A percentile compares a stretch with the other conserved stretches of the same genome.
phyloP scores from a whole-genome alignment of 2,888 invertebrate species.

The Drosophila prolongata region DNA sequence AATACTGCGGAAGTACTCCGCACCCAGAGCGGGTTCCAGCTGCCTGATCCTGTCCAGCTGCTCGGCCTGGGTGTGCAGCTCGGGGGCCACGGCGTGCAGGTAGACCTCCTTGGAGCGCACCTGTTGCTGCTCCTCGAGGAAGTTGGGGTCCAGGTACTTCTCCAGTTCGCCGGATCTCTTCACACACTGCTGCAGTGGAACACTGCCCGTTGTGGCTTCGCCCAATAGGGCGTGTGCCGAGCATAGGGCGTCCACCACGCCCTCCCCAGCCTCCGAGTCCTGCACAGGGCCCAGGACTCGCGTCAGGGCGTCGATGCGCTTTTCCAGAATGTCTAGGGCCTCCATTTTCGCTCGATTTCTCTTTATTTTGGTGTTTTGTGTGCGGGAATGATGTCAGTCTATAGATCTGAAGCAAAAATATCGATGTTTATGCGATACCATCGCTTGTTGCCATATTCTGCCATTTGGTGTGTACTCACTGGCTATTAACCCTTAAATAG shows the following conservation, averaged over 20 bases:
- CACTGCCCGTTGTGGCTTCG: conserved; percentile 86
- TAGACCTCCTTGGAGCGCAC: conserved; percentile 84
- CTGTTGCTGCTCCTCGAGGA: conserved; percentile 85
- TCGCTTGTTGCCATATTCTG: too few species aligned
- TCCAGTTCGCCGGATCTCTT: conserved; percentile 86
- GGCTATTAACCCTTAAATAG: conserved; percentile 3
- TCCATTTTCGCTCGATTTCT: conserved; percentile 73
- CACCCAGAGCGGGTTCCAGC: conserved; percentile 83
- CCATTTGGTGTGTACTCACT: too few species aligned
- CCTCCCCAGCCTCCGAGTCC: conserved; percentile 53
- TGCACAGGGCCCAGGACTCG: conserved; percentile 80
- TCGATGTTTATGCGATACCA: neutral
- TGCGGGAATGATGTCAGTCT: conserved; percentile 72
- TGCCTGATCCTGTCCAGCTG: conserved; percentile 82
- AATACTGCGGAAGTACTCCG: conserved; percentile 84
- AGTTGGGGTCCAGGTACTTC: conserved; percentile 87
- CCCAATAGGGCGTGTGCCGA: conserved; percentile 86
- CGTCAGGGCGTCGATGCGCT: conserved; percentile 82
- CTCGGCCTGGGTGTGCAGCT: conserved; percentile 82
- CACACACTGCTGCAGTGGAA: conserved; percentile 86
- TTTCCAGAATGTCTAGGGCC: conserved; percentile 82
- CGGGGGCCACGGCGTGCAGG: conserved; percentile 83
- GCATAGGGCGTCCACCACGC: conserved; percentile 85
- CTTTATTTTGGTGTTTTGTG: conserved; percentile 43
- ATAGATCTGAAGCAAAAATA: neutral